These are phyloP conservation scores for Latrodectus geometricus DNA, from an alignment of 1,140 invertebrate genomes.

Conservation along the genomic window DNA sequence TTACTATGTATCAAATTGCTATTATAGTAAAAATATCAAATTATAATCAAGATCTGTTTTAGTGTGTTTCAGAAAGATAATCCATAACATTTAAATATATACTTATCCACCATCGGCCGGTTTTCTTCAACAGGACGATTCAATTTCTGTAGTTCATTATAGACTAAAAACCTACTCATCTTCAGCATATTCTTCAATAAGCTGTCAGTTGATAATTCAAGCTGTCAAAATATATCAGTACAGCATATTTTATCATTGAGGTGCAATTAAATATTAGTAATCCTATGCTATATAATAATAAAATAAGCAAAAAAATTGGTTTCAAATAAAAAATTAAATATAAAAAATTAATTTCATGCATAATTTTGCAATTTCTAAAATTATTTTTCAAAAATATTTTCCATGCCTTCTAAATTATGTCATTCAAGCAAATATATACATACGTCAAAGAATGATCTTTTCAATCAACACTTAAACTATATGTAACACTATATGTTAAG, in stretches of 20 bases:
- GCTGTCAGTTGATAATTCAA: slow-evolving; percentile 47
- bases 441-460: no score
- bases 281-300: background rate
- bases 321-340: background rate
- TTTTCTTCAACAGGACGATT: slow-evolving; percentile 39
- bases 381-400: no score
- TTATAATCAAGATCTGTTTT: no score
- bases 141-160: slow-evolving; percentile 53
- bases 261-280: background rate
- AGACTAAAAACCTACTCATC: slow-evolving; percentile 53
- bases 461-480: no score
- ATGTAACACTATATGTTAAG: no score
- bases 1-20: no score
- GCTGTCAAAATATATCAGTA: slow-evolving; percentile 23
- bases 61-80: no score
- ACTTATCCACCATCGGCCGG: slow-evolving; percentile 45
- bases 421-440: no score
- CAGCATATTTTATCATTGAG: background rate
- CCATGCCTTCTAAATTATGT: no score
- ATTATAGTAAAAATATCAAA: no score
- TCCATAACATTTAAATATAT: background rate
- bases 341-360: background rate
- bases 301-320: background rate
- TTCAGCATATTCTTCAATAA: slow-evolving; percentile 57
- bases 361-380: background rate